Evolutionary conservation across 1,140 invertebrate species (phyloP), one percentile per base, ranked within the genome.

Genomic region (Dendrolimus punctatus): DNA sequence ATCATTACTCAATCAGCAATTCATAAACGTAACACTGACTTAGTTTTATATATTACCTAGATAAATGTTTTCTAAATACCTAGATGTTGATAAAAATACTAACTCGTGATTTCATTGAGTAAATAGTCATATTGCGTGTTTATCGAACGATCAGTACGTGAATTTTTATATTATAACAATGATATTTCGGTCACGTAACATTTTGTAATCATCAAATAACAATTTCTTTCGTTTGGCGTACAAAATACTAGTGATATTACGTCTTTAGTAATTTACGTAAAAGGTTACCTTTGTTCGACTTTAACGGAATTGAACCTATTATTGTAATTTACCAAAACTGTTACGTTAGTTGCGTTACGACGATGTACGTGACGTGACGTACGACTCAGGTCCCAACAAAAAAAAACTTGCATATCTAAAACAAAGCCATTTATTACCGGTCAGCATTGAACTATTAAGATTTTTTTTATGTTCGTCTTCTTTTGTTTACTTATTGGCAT

Each of bases 61-160:
- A 23, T 23, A 23, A 23, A 23, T 23, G 3, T 2, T 23, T 23
- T 23, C 23, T 23, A 23, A 23, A 23, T 23, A 23, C 23, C 23
- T 23, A 23, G 23, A 23, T 23, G 23, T 23, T 23, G 37, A n/a
- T 47, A 47, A 51, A 43, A 49, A 40, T 51, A 48, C 58, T 48
- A 51, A 51, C 45, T 51, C 43, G 50, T 59, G 60, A 68, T 52
- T 68, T 67, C 65, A 71, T 73, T 67, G 57, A 71, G 55, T 55
- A 69, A 76, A 76, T 76, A 66, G 58, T 60, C 41, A 9, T 59
- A 73, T 73, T 51, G 73, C 73, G 73, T 76, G 71, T 57, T 65
- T 69, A 71, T 73, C 66, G 51, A 40, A 39, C 9, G n/a, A 68
- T 66, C 60, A 56, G 46, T 43, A 57, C 49, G 52, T 57, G 58